Evolutionary conservation across 2,113 vertebrate genomes (phyloP), one percentile per base, ranked within the genome.

Genomic region (Saccopteryx leptura): DNA sequence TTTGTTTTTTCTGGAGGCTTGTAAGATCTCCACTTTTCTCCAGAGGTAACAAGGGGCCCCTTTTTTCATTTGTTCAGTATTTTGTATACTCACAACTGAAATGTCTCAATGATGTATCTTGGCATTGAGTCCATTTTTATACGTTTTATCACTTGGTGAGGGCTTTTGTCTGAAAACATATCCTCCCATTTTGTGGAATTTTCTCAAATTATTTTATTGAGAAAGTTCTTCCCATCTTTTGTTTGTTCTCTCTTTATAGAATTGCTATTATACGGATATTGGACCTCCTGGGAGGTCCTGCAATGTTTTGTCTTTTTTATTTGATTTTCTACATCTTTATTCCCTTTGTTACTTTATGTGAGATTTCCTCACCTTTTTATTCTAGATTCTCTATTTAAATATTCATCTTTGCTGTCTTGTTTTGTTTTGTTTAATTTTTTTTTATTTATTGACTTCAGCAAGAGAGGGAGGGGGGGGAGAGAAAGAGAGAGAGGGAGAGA

Each of bases 141-240:
- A n/a, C 15, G 60, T 54, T 18, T 66, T 15, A 26, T 7, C 60
- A 31, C 6, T 80, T 50, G 50, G 6, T 72, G 48, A 76, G 61
- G 46, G 15, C 33, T 60, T 76, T 65, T 31, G 50, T 88, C 14
- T 88, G 80, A 52, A 80, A 31, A 75, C 17, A 52, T 19, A 15
- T 69, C 54, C 28, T 95, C 71, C 23, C 13, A 50, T 88, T 89
- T 46, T 0, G 2, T 72, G 61, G n/a, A 12, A 33, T 76, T 86
- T 95, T 81, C 85, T 86, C 61, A 58, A 31, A 63, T 71, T 65
- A 72, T 72, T 92, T 82, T 84, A 11, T 79, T n/a, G 56, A 56
- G n/a, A 33, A 92, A 46, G 50, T 39, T 81, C 1, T 61, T 9
- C 18, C 69, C 19, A 78, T 39, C 13, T 48, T 75, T 61, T 66